Percentiles rank a stretch among this genome's conserved stretches.
These are phyloP conservation scores for Mustela nigripes DNA, from an alignment of 2,113 vertebrate species.

Conservation along the genomic window DNA sequence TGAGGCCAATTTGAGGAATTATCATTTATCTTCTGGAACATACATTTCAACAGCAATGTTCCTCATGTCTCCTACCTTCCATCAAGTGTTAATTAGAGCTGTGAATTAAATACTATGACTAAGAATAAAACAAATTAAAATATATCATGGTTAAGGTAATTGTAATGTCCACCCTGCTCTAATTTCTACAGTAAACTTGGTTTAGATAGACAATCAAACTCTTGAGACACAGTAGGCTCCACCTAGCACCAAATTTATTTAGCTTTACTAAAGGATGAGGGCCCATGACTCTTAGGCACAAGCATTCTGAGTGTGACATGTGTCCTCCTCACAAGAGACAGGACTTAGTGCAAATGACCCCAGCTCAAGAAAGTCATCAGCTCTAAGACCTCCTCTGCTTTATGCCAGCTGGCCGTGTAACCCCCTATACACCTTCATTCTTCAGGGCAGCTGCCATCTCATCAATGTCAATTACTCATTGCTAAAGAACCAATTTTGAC, in stretches of 20 bases:
- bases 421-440: not conserved
- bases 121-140: constrained; percentile 13
- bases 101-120: not conserved
- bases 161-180: not conserved
- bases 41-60: not conserved
- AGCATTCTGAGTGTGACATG: not conserved
- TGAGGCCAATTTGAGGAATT: not conserved
- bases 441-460: not conserved
- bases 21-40: not conserved
- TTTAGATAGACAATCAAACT: not conserved
- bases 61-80: not conserved
- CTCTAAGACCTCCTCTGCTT: not conserved
- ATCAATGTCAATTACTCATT: constrained; percentile 12
- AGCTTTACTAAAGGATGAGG: not conserved
- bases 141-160: not conserved
- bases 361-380: not conserved
- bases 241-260: not conserved
- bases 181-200: not conserved
- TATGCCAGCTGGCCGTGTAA: not conserved
- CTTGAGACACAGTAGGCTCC: not conserved
- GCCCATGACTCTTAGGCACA: not conserved
- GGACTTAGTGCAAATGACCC: not conserved
- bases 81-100: not conserved
- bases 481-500: not conserved
- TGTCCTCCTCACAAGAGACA: not conserved